These are phyloP conservation scores for Eristalis pertinax DNA, from an alignment of 2,888 invertebrate species.

Conservation along the genomic window DNA sequence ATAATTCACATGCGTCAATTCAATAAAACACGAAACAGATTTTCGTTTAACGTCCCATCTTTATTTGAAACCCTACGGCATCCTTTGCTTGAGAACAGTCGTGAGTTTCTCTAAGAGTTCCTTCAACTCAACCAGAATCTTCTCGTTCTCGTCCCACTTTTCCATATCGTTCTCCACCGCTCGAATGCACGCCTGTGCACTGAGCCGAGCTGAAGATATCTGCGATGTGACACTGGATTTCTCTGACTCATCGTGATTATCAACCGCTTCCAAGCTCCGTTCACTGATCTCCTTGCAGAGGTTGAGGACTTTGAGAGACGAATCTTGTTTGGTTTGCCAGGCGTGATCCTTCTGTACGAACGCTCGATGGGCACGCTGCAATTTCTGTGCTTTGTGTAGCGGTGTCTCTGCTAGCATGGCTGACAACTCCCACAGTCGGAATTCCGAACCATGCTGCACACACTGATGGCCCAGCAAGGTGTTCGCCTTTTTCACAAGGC, in stretches of 20 bases:
- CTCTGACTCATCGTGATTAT: constrained; percentile 82
- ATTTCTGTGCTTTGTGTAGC: constrained; percentile 85
- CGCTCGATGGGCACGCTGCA: constrained; percentile 90
- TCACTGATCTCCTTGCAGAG: constrained; percentile 84
- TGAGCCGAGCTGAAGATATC: constrained; percentile 84
- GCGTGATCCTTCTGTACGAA: constrained; percentile 84
- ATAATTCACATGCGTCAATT: too few relatives aligned
- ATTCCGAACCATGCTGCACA: constrained; percentile 84
- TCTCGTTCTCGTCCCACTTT: constrained; percentile 81
- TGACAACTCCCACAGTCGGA: constrained; percentile 91
- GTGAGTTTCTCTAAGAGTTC: constrained; percentile 71
- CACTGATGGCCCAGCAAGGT: constrained; percentile 79
- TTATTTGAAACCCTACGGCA: constrained; percentile 29
- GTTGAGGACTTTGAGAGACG: constrained; percentile 85
- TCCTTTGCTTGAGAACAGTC: constrained; percentile 73
- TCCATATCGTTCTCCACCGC: constrained; percentile 81
- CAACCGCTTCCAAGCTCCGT: constrained; percentile 83
- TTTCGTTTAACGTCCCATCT: neutral
- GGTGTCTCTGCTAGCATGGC: constrained; percentile 85
- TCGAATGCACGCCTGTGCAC: constrained; percentile 83
- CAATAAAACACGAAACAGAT: neutral
- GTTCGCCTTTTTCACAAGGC: constrained; percentile 78
- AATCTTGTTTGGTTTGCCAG: constrained; percentile 84
- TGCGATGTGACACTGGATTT: constrained; percentile 83
- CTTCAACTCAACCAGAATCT: constrained; percentile 79